A percentile compares a stretch with the other conserved stretches of the same genome.
These are phyloP conservation scores for Saxicola maurus DNA, from an alignment of 2,797 vertebrate species.

Conservation along the genomic window DNA sequence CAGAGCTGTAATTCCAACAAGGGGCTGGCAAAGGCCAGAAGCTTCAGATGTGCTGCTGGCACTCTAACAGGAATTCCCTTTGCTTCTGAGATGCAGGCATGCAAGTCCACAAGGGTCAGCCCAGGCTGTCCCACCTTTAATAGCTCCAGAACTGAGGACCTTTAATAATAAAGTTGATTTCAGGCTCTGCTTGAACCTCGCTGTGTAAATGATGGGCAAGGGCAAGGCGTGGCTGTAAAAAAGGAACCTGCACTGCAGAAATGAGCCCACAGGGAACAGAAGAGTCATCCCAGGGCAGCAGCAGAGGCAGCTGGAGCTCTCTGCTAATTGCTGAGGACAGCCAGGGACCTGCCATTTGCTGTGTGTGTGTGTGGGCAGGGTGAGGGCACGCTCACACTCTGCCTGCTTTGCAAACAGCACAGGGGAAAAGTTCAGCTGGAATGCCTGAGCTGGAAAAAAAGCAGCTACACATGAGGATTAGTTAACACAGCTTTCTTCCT, in stretches of 20 bases:
- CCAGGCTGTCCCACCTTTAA: not conserved
- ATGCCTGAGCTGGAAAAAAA: not conserved
- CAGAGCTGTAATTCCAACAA: not conserved
- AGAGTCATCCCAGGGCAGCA: not conserved
- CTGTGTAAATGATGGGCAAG: not conserved
- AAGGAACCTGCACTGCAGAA: not conserved
- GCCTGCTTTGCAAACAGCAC: not conserved
- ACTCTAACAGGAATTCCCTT: not conserved
- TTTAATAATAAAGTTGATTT: not conserved
- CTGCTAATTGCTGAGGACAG: not conserved
- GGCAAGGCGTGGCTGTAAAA: not conserved
- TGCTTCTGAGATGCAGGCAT: not conserved
- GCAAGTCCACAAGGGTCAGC: not conserved
- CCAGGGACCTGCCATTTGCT: not conserved
- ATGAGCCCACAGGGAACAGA: not conserved
- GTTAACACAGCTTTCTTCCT: not conserved
- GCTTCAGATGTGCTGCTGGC: not conserved
- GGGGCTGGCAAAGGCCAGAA: too few relatives aligned
- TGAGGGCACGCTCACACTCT: fast-evolving
- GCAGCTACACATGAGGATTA: not conserved
- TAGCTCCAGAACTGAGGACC: not conserved
- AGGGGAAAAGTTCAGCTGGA: not conserved
- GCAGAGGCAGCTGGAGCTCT: not conserved
- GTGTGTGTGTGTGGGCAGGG: not conserved
- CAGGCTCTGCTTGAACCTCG: not conserved